phyloP scores from a whole-genome alignment of 2,113 vertebrate genomes.

The Capra hircus region DNA sequence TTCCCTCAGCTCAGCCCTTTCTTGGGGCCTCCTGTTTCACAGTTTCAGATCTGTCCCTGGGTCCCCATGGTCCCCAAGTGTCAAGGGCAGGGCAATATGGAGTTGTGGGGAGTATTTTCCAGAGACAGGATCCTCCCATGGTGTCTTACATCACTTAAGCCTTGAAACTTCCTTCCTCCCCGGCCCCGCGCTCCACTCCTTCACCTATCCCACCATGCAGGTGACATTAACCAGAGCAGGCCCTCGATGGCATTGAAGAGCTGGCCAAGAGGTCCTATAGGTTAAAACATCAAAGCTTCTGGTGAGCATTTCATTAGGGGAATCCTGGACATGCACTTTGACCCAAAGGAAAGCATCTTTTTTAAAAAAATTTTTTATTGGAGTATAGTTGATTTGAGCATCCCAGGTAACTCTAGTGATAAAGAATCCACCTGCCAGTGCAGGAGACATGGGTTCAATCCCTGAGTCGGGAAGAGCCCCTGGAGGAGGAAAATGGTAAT shows the following conservation, averaged over 20 bases:
- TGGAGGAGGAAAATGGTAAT: not conserved
- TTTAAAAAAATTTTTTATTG: not conserved
- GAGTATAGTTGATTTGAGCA: not conserved
- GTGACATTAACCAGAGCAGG: not conserved
- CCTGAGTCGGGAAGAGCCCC: not conserved
- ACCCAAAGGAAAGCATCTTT: not conserved
- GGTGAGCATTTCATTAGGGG: not conserved
- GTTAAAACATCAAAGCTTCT: not conserved
- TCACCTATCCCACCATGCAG: not conserved
- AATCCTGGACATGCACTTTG: not conserved
- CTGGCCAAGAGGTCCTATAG: not conserved
- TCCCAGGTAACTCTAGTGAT: not conserved
- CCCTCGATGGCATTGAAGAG: accelerated
- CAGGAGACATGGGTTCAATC: not conserved
- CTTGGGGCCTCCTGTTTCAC: not conserved
- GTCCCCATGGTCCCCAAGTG: not conserved
- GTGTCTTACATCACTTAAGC: not conserved
- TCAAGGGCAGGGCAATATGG: not conserved
- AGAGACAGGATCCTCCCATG: not conserved
- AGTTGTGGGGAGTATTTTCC: not conserved
- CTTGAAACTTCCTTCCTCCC: not conserved
- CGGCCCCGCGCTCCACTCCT: accelerated
- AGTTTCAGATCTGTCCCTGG: not conserved
- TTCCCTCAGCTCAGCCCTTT: not conserved
- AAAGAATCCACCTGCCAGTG: not conserved